These are phyloP conservation scores for Aulostomus chinensis DNA, from an alignment of 2,797 vertebrate genomes.

Conservation along the genomic window DNA sequence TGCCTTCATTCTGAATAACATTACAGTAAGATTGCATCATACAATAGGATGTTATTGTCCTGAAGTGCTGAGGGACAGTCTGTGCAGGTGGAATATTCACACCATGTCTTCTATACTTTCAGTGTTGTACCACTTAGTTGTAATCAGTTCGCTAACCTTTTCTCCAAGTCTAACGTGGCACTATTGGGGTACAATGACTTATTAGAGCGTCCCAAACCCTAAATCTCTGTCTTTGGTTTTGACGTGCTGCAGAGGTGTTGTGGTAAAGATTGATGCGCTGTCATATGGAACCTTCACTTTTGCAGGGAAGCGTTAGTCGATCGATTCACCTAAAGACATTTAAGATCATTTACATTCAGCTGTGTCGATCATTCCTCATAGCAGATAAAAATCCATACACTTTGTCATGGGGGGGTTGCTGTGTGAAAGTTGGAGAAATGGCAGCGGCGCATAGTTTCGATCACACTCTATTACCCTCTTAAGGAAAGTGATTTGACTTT, in stretches of 20 bases:
- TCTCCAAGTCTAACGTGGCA: too few species aligned
- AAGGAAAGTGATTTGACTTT: slow-evolving; percentile 78
- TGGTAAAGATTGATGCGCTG: slow-evolving; percentile 50
- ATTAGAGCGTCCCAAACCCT: too few species aligned
- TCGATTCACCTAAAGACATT: slow-evolving; percentile 66
- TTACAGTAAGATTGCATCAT: slow-evolving; percentile 22
- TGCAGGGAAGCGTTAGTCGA: slow-evolving; percentile 43
- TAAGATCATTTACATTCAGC: slow-evolving; percentile 74
- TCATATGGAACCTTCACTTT: slow-evolving; percentile 62
- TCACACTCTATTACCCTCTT: slow-evolving; percentile 77
- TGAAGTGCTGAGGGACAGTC: too few species aligned
- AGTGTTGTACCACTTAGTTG: too few species aligned
- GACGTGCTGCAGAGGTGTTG: slow-evolving; percentile 1
- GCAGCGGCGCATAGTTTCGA: slow-evolving; percentile 76
- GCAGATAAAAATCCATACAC: slow-evolving; percentile 77
- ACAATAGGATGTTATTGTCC: too few species aligned
- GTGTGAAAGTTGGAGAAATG: slow-evolving; percentile 34
- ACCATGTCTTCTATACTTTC: too few species aligned
- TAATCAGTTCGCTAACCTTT: too few species aligned
- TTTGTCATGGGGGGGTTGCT: slow-evolving; percentile 53
- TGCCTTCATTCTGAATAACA: slow-evolving; percentile 17
- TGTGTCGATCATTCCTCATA: slow-evolving; percentile 70
- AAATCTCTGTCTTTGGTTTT: neutral
- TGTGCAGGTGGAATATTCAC: too few species aligned
- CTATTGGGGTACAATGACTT: too few species aligned